Base-by-base conservation (phyloP, 2,797 vertebrate species). In the Enteromius paludinosus region DNA sequence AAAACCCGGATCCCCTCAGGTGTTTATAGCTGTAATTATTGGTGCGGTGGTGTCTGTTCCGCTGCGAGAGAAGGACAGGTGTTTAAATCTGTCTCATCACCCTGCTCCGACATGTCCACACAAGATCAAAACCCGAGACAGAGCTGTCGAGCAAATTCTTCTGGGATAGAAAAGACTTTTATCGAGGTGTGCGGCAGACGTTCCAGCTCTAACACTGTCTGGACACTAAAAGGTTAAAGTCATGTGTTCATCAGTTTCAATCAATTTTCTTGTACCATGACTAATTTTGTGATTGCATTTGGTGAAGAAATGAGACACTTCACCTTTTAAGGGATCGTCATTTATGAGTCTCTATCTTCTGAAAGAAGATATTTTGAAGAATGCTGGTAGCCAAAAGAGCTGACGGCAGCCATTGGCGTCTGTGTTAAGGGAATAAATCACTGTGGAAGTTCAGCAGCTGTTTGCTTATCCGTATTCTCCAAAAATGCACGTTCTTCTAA, bases 11-110 rank as follows among this genome's bases (percentile, higher is more conserved):
- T 88, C 70, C 65, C 90, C 93, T 91, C 49, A 76, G 93, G 91
- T 92, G 90, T 92, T 91, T 92, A 88, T 89, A 91, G 88, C 91
- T 92, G 90, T 92, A 93, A 94, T 94, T 93, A 93, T 93, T 92
- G 80, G 61, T 89, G 91, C 90, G 87, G 85, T 85, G 87, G 92
- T 91, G 89, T 90, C 89, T 89, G 83, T 92, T 86, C 91, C 92
- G 88, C 89, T 84, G 84, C 18, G 64, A 82, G 81, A 82, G 25
- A 28, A 47, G 33, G 70, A 66, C 90, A 91, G 91, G 90, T 92
- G 91, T 92, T 89, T 66, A 73, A 81, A 79, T 87, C 8, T 89
- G 89, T 65, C 69, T 80, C 41, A 88, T 75, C 66, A 74, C 59
- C 38, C 82, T 86, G 81, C 30, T 89, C 83, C 87, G 83, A 89